phyloP scores from a whole-genome alignment of 2,888 invertebrate species.

The Stenoptilia bipunctidactyla region DNA sequence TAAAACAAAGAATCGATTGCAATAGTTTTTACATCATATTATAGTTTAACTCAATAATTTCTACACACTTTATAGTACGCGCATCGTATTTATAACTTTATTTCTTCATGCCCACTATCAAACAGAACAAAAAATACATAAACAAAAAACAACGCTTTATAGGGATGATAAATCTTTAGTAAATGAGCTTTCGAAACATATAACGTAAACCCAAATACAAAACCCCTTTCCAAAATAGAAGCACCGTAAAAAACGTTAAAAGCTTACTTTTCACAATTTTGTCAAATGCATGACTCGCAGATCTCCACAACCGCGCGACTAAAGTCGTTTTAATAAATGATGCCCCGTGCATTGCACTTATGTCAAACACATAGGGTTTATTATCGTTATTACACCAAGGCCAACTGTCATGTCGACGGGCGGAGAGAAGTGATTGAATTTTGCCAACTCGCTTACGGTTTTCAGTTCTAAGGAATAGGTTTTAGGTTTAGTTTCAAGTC shows the following conservation, averaged over 20 bases:
- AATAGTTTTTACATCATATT: too few relatives aligned
- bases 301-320: conserved; percentile 3
- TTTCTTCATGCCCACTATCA: not conserved
- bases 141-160: conserved; percentile 6
- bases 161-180: conserved; percentile 8
- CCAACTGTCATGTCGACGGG: conserved; percentile 4
- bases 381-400: conserved; percentile 5
- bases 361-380: too few relatives aligned
- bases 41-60: too few relatives aligned
- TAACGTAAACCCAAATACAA: conserved; percentile 7
- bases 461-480: conserved; percentile 6
- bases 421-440: conserved; percentile 5
- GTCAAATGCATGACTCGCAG: conserved; percentile 1
- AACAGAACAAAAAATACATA: conserved; percentile 4
- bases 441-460: conserved; percentile 13
- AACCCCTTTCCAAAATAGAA: conserved; percentile 8
- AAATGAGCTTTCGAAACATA: conserved; percentile 8
- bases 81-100: not conserved
- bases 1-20: too few relatives aligned
- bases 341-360: too few relatives aligned
- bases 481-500: conserved; percentile 1
- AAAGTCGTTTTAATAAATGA: too few relatives aligned
- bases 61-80: too few relatives aligned
- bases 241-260: conserved; percentile 6
- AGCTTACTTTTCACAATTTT: conserved; percentile 6